These are phyloP conservation scores for Apocheima hispidaria DNA, from an alignment of 2,888 invertebrate species.

Conservation along the genomic window DNA sequence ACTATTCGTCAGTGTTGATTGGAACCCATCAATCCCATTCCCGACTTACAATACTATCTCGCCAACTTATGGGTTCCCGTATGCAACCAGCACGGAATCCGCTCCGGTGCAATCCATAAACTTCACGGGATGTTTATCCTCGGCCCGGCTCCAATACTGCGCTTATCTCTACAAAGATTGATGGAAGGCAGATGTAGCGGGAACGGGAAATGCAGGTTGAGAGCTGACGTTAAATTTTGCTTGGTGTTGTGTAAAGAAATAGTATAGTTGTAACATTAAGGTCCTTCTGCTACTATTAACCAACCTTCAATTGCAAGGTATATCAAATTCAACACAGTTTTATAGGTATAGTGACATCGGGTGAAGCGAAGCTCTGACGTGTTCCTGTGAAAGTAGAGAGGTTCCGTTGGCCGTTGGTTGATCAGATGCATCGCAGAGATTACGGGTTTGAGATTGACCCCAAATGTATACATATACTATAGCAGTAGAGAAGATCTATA, in stretches of 20 bases:
- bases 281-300: too few relatives aligned
- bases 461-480: too few relatives aligned
- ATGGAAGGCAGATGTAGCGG: conserved; percentile 32
- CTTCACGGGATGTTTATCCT: conserved; percentile 33
- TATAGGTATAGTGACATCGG: too few relatives aligned
- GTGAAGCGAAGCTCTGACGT: too few relatives aligned
- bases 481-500: too few relatives aligned
- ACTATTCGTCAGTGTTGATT: background rate
- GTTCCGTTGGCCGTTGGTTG: too few relatives aligned
- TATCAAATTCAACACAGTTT: too few relatives aligned
- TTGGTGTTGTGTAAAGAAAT: background rate
- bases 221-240: conserved; percentile 5
- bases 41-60: conserved; percentile 6
- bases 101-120: conserved; percentile 31
- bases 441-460: too few relatives aligned
- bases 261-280: background rate
- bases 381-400: too few relatives aligned
- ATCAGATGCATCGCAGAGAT: too few relatives aligned
- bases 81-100: conserved; percentile 20
- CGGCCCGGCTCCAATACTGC: conserved; percentile 29
- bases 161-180: conserved; percentile 37
- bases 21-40: conserved; percentile 1
- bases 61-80: conserved; percentile 15
- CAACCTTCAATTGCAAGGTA: too few relatives aligned
- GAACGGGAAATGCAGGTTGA: conserved; percentile 20